These are phyloP conservation scores for Sinhomidia bicolor DNA, from an alignment of 2,888 invertebrate genomes.

Conservation along the genomic window DNA sequence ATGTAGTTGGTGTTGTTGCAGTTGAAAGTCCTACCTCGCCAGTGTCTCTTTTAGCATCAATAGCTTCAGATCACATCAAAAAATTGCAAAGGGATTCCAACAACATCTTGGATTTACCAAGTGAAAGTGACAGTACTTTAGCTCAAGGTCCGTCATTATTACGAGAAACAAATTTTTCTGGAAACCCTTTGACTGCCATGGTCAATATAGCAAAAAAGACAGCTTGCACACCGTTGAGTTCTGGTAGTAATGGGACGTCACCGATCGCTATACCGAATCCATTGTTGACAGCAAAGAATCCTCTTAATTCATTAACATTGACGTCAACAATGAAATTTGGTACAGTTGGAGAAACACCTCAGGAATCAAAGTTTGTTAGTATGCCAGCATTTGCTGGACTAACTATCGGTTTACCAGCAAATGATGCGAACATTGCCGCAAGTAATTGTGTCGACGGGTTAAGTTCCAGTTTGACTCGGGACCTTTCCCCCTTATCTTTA, in stretches of 20 bases:
- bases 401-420: neutral
- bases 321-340: neutral
- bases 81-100: neutral
- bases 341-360: neutral
- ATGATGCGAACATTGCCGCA: neutral
- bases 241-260: neutral
- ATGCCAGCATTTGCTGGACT: neutral
- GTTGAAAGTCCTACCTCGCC: neutral
- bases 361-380: neutral
- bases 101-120: neutral
- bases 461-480: neutral
- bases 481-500: constrained; percentile 44
- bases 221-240: neutral
- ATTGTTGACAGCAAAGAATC: neutral
- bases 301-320: constrained; percentile 3
- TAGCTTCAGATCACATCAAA: constrained; percentile 61
- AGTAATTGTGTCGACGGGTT: neutral
- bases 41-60: constrained; percentile 56
- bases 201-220: neutral
- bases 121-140: neutral
- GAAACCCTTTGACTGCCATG: constrained; percentile 2
- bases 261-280: neutral
- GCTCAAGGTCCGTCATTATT: neutral
- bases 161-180: neutral
- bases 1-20: neutral